These are phyloP conservation scores for Otus scops DNA, from an alignment of 2,797 vertebrate genomes.

Conservation along the genomic window DNA sequence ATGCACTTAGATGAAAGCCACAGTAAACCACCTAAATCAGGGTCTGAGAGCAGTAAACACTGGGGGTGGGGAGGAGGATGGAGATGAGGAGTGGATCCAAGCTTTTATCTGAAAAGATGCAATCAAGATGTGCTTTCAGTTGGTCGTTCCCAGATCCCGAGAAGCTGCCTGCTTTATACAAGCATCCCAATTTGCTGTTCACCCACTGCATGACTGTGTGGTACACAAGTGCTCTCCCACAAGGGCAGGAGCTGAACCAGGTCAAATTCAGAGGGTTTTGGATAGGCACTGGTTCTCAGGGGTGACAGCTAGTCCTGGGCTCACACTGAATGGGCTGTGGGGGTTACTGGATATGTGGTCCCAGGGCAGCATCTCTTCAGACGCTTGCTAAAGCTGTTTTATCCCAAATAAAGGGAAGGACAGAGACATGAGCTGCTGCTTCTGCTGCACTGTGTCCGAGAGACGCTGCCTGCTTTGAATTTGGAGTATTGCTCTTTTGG, in stretches of 20 bases:
- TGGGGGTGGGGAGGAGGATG: background rate
- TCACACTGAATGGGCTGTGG: background rate
- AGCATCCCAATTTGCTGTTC: background rate
- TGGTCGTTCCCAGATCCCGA: background rate
- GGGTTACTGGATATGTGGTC: background rate
- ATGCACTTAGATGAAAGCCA: constrained; percentile 61
- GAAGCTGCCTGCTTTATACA: background rate
- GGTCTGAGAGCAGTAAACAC: constrained; percentile 44
- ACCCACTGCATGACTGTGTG: rapidly evolving
- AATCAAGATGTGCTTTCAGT: constrained; percentile 28
- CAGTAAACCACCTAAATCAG: constrained; percentile 54
- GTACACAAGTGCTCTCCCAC: background rate
- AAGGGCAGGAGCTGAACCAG: background rate
- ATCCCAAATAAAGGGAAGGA: background rate
- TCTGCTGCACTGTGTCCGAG: background rate
- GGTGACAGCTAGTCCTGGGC: background rate
- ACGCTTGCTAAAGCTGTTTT: background rate
- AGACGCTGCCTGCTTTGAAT: rapidly evolving
- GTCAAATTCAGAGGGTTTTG: background rate
- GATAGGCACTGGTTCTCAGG: background rate
- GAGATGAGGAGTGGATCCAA: background rate
- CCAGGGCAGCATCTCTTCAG: background rate
- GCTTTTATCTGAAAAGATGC: constrained; percentile 40
- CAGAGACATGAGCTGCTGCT: background rate
- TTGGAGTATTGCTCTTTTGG: background rate